A percentile compares a stretch with the other conserved stretches of the same genome.
Evolutionary conservation across 2,888 invertebrate species (phyloP).

Genomic region (Pomacea canaliculata): DNA sequence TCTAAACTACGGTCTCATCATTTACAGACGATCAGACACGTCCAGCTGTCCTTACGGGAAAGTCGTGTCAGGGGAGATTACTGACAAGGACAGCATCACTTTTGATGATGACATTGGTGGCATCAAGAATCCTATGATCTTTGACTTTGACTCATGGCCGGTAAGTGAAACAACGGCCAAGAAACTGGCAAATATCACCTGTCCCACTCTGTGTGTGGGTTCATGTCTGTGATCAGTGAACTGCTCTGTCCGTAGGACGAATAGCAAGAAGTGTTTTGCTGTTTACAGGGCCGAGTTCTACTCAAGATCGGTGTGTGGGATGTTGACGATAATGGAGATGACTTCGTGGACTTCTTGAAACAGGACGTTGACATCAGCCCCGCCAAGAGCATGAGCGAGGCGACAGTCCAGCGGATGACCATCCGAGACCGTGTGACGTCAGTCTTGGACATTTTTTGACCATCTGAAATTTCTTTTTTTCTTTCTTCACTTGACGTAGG

Average conservation of each 20-base stretch:
- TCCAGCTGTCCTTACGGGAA: conserved; percentile 44
- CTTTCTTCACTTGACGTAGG: too few species aligned
- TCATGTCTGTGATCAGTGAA: too few species aligned
- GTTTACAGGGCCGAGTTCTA: conserved; percentile 31
- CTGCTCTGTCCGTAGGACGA: too few species aligned
- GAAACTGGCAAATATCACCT: too few species aligned
- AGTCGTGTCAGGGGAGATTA: conserved; percentile 38
- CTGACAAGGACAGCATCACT: conserved; percentile 42
- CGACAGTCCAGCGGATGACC: background rate
- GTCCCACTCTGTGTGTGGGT: too few species aligned
- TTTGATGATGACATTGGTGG: conserved; percentile 46
- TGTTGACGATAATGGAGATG: conserved; percentile 46
- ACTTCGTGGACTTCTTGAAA: conserved; percentile 47
- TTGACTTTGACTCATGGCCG: conserved; percentile 45
- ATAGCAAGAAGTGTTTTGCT: too few species aligned
- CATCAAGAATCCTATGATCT: conserved; percentile 45
- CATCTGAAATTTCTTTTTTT: too few species aligned
- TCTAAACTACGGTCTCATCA: too few species aligned
- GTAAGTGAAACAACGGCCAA: conserved; percentile 36
- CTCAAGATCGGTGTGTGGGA: conserved; percentile 52
- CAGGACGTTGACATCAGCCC: conserved; percentile 31
- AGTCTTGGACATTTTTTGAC: background rate
- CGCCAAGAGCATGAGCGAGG: conserved; percentile 3
- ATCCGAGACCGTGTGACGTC: conserved; percentile 13
- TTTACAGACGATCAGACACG: conserved; percentile 6